Conservation (phyloP, 2,888 invertebrate genomes). For the Drosophila aldrichi region DNA sequence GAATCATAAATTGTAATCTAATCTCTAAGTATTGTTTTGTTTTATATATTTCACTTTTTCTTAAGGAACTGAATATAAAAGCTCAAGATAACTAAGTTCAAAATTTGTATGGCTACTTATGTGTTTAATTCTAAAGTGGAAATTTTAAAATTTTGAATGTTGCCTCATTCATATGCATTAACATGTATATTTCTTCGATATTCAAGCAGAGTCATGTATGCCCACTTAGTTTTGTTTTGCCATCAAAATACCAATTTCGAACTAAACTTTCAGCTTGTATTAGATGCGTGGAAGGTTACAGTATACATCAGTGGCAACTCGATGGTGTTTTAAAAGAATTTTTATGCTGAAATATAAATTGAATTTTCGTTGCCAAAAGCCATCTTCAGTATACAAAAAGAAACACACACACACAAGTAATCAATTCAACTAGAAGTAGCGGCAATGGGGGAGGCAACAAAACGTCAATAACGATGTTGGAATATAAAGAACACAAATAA, state of each 20-base stretch:
- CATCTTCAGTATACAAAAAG: constrained; percentile 44
- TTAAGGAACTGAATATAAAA: neutral
- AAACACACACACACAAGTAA: constrained; percentile 43
- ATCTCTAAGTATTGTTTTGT: neutral
- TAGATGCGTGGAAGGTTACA: constrained; percentile 11
- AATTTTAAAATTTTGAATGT: neutral
- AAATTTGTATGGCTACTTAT: neutral
- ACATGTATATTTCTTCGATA: neutral
- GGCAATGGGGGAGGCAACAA: constrained; percentile 23
- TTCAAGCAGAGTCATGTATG: neutral
- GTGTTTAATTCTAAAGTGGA: neutral
- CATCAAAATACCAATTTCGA: constrained; percentile 16
- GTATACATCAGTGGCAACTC: constrained; percentile 12
- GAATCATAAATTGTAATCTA: neutral
- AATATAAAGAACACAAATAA: constrained; percentile 74
- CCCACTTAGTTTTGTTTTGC: constrained; percentile 12
- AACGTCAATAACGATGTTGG: constrained; percentile 61
- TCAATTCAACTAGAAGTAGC: constrained; percentile 52
- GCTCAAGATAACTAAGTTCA: neutral
- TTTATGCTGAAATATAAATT: constrained; percentile 53
- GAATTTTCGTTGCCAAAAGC: constrained; percentile 58
- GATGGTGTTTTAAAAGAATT: constrained; percentile 53
- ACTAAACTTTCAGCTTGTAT: constrained; percentile 5
- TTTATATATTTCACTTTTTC: neutral
- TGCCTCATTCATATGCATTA: neutral